Evolutionary conservation across 2,113 vertebrate genomes (phyloP).

Genomic region (Rhabdomys dilectus): DNA sequence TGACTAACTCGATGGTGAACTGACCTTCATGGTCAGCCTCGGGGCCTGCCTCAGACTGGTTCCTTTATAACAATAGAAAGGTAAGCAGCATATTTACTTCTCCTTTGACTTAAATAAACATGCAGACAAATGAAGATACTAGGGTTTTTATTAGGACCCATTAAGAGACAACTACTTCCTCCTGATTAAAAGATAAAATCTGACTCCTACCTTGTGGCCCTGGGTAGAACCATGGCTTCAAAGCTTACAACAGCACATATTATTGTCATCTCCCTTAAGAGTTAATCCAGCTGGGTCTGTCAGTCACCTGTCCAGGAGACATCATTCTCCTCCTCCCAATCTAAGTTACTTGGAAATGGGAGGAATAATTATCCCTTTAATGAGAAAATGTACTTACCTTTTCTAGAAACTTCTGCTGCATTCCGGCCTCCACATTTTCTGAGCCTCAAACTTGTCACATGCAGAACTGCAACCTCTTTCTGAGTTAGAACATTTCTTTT

Average conservation of each 20-base stretch:
- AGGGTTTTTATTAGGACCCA: background rate
- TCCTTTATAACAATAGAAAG: background rate
- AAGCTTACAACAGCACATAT: background rate
- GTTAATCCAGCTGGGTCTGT: background rate
- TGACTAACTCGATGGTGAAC: background rate
- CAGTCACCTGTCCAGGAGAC: background rate
- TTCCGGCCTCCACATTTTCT: background rate
- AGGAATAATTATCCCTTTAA: background rate
- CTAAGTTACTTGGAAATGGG: background rate
- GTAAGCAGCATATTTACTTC: background rate
- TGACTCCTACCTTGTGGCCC: background rate
- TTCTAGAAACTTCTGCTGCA: background rate
- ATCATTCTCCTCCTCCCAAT: background rate
- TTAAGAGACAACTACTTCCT: background rate
- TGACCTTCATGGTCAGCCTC: background rate
- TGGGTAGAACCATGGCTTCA: background rate
- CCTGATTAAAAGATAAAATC: background rate
- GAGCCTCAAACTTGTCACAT: background rate
- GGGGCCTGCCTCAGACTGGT: too few relatives aligned
- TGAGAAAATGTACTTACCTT: background rate
- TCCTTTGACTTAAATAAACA: background rate
- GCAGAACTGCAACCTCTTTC: too few relatives aligned
- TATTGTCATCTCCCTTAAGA: background rate
- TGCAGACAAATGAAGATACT: background rate
- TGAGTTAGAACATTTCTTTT: background rate